Conservation (phyloP, 2,797 vertebrate genomes). For the Rhinoraja longicauda region DNA sequence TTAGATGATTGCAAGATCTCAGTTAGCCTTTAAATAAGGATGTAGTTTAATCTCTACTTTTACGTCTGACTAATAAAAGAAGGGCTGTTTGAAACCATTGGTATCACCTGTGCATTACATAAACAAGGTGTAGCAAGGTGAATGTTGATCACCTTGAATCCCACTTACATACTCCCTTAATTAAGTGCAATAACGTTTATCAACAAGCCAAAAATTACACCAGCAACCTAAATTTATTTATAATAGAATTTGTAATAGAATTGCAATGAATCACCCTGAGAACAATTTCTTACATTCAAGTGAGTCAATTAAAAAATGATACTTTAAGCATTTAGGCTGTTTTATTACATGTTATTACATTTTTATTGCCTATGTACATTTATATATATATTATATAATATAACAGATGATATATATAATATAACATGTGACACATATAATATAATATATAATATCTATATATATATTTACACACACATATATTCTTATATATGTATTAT, state of each 20-base stretch:
- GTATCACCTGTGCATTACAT: not conserved
- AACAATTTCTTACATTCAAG: not conserved
- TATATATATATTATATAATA: not conserved
- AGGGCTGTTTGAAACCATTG: not conserved
- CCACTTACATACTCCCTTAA: not conserved
- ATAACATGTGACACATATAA: too few species aligned
- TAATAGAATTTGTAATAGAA: not conserved
- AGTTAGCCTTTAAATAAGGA: not conserved
- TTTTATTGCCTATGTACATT: too few species aligned
- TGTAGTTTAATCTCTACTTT: slow-evolving; percentile 13
- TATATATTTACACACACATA: too few species aligned
- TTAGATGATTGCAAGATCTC: not conserved
- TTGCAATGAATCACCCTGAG: not conserved
- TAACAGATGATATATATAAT: not conserved
- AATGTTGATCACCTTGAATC: not conserved
- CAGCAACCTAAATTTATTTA: not conserved
- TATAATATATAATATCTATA: too few species aligned
- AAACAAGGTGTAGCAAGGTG: not conserved
- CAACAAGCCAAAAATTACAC: not conserved
- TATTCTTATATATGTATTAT: too few species aligned
- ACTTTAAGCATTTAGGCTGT: not conserved
- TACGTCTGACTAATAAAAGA: slow-evolving; percentile 7
- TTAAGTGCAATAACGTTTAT: not conserved
- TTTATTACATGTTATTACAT: not conserved
- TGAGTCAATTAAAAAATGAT: not conserved